phyloP scores from a whole-genome alignment of 2,797 vertebrate genomes.

The Hipposideros larvatus region DNA sequence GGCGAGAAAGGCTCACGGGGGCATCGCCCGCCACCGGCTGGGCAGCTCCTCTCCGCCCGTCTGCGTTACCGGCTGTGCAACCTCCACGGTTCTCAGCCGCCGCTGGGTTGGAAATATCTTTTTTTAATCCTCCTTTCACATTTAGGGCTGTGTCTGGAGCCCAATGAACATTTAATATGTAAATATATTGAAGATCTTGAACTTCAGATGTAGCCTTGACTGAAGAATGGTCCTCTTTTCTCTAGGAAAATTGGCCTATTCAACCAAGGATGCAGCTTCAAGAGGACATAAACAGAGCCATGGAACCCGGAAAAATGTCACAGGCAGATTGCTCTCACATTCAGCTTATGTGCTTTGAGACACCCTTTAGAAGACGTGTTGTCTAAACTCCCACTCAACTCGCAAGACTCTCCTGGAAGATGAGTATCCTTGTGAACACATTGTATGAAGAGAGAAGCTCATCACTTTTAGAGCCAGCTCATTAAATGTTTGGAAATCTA shows the following conservation, averaged over 20 bases:
- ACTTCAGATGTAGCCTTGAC: background rate
- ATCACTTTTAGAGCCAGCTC: background rate
- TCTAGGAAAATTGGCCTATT: slow-evolving; percentile 14
- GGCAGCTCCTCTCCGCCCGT: slow-evolving; percentile 71
- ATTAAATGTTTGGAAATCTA: background rate
- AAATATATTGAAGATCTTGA: slow-evolving; percentile 18
- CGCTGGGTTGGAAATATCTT: slow-evolving; percentile 3
- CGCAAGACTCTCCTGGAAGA: background rate
- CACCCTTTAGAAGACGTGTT: background rate
- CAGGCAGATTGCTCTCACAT: background rate
- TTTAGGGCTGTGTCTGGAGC: background rate
- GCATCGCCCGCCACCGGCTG: slow-evolving; percentile 76
- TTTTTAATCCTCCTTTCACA: background rate
- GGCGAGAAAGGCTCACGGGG: slow-evolving; percentile 74
- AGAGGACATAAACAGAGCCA: background rate
- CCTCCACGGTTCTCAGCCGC: background rate
- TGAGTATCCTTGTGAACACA: background rate
- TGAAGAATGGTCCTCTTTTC: background rate
- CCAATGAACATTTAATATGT: background rate
- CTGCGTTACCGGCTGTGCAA: slow-evolving; percentile 65
- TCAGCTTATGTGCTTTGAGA: background rate
- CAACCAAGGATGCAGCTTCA: background rate
- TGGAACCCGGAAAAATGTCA: background rate
- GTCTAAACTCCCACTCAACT: background rate
- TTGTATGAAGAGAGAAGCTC: background rate